Evolutionary conservation across 2,113 vertebrate genomes (phyloP).

Genomic region (Dascyllus trimaculatus): DNA sequence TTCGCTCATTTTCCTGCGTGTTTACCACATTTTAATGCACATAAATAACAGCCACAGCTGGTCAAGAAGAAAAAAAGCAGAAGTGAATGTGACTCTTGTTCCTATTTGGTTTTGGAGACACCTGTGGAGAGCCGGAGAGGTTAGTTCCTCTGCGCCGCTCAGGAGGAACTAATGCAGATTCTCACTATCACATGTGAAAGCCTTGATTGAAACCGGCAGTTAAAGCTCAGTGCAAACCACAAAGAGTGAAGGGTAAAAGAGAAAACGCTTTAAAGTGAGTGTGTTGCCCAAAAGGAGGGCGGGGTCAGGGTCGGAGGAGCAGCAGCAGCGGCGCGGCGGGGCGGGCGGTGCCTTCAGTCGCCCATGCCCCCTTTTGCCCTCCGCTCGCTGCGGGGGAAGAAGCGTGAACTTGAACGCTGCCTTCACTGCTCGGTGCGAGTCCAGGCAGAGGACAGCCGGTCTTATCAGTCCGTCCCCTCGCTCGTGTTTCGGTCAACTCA

Average conservation of each 20-base stretch:
- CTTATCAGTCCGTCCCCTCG: slow-evolving; percentile 39
- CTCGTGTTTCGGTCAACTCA: slow-evolving; percentile 29
- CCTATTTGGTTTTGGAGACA: slow-evolving; percentile 69
- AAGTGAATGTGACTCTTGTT: slow-evolving; percentile 47
- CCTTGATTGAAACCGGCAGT: not conserved
- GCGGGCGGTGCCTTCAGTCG: slow-evolving; percentile 71
- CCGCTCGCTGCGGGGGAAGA: slow-evolving; percentile 67
- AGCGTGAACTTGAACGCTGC: slow-evolving; percentile 87
- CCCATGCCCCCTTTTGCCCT: slow-evolving; percentile 78
- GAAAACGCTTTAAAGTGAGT: slow-evolving; percentile 6
- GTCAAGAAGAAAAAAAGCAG: slow-evolving; percentile 54
- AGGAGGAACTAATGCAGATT: slow-evolving; percentile 42
- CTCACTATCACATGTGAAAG: not conserved
- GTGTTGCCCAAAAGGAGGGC: slow-evolving; percentile 53
- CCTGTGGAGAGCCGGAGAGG: slow-evolving; percentile 69
- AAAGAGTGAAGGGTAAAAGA: not conserved
- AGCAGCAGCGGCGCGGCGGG: slow-evolving; percentile 20
- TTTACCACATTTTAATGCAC: not conserved
- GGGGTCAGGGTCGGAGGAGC: slow-evolving; percentile 69
- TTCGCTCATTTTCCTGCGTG: not conserved
- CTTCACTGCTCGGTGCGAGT: slow-evolving; percentile 63
- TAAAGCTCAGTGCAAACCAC: not conserved
- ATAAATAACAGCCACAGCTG: not conserved
- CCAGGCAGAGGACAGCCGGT: slow-evolving; percentile 56
- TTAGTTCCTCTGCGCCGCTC: slow-evolving; percentile 58